Base-by-base conservation (phyloP, 2,888 invertebrate species). In the Phengaris arion region DNA sequence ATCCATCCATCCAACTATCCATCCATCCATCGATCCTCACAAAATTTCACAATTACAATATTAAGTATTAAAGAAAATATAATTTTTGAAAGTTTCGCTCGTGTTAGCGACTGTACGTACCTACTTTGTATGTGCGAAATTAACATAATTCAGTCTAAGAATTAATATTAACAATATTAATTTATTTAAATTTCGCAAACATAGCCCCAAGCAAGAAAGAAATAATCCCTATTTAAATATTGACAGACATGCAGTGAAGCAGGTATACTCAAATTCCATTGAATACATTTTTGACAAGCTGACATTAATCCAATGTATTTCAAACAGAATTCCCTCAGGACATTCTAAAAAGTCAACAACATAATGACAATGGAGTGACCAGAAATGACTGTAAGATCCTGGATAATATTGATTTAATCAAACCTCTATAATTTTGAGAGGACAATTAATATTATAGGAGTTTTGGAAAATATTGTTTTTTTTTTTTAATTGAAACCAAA, bases 381-480 rank as follows among this genome's bases (percentile, higher is more conserved):
- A 85, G 85, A 86, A 88, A 88, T 85, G 85, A 86, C 86, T 85
- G 84, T 87, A 88, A 86, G 87, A 86, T 87, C 85, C 85, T 81
- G 89, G 89, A 92, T 93, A 91, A 93, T 92, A 90, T 91, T 89
- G 87, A 91, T 92, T 92, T 92, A 92, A 93, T 93, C 93, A 92
- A 92, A 92, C 89, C 89, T 88, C 88, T 90, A 92, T 91, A 91
- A 92, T 91, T 92, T 91, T 88, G 87, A 86, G 84, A 81, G 80
- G 84, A 83, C 81, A 64, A 51, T n/a, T n/a, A n/a, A 64, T 35
- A 64, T 64, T 64, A 45, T 64, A 64, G 45, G 35, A 45, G 35
- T 64, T 59, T 22, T 2, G n/a, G n/a, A 55, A 3, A n/a, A 13
- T 5, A 9, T 15, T 2, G 15, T 15, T 9, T 7, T 64, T 64